Conservation (phyloP, 2,113 vertebrate genomes). For the Zapus hudsonius region DNA sequence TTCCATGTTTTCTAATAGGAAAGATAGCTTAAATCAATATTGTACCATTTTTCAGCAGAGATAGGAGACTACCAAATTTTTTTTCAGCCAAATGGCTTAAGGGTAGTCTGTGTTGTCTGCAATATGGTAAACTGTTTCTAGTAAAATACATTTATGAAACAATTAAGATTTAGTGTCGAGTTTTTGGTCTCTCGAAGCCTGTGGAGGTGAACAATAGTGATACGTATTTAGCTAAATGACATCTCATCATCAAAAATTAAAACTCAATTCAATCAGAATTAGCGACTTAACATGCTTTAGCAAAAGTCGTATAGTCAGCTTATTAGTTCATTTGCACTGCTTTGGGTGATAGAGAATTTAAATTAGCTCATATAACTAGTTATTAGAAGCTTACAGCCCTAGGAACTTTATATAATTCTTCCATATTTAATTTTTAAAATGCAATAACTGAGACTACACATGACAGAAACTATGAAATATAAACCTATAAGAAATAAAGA, state of each 20-base stretch:
- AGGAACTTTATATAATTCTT: neutral
- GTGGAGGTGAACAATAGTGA: neutral
- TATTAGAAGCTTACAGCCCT: neutral
- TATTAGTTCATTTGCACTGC: neutral
- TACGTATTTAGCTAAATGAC: neutral
- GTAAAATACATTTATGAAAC: neutral
- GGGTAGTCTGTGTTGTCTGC: neutral
- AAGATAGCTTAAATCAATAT: slow-evolving; percentile 55
- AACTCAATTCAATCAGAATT: neutral
- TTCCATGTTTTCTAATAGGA: slow-evolving; percentile 45
- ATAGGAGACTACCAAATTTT: neutral
- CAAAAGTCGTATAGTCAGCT: neutral
- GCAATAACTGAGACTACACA: neutral
- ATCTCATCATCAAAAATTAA: neutral
- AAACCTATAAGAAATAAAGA: neutral
- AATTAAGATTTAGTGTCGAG: neutral
- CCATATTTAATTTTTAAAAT: neutral
- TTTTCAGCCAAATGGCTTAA: neutral
- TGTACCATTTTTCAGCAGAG: neutral
- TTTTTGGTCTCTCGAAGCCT: neutral
- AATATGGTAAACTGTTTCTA: neutral
- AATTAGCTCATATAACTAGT: neutral
- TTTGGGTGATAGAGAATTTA: neutral
- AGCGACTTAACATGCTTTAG: neutral
- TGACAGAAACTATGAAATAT: neutral